Evolutionary conservation across 2,888 invertebrate species (phyloP).

Genomic region (Eupithecia tripunctaria): DNA sequence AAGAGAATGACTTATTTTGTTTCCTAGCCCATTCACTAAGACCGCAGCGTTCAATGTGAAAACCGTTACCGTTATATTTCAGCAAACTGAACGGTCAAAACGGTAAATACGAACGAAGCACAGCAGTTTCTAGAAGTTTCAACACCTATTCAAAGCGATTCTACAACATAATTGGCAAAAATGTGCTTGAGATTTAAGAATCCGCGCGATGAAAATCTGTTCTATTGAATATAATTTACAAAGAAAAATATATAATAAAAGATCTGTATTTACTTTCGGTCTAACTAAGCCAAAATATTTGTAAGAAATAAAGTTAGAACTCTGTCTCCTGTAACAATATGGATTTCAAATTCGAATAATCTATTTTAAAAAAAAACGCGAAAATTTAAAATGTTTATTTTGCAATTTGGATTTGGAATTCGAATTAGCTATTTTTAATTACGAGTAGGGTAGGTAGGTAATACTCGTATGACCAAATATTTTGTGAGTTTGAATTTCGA

Average conservation of each 20-base stretch:
- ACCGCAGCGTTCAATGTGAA: not conserved
- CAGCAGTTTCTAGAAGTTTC: slow-evolving; percentile 5
- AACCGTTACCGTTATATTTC: slow-evolving; percentile 13
- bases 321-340: too few relatives aligned
- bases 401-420: not conserved
- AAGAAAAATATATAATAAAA: too few relatives aligned
- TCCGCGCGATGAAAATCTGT: not conserved
- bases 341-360: not conserved
- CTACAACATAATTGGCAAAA: not conserved
- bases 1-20: not conserved
- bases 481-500: not conserved
- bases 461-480: not conserved
- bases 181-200: not conserved
- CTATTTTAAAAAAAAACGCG: not conserved
- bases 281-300: too few relatives aligned
- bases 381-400: not conserved
- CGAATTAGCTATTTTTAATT: not conserved
- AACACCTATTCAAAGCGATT: not conserved
- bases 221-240: too few relatives aligned
- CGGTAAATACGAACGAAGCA: slow-evolving; percentile 8
- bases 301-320: too few relatives aligned
- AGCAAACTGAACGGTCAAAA: slow-evolving; percentile 9
- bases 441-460: not conserved
- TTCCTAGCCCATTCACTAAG: not conserved
- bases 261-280: too few relatives aligned